Evolutionary conservation across 2,113 vertebrate genomes (phyloP), one percentile per base, ranked within the genome.

Genomic region (Apus apus): DNA sequence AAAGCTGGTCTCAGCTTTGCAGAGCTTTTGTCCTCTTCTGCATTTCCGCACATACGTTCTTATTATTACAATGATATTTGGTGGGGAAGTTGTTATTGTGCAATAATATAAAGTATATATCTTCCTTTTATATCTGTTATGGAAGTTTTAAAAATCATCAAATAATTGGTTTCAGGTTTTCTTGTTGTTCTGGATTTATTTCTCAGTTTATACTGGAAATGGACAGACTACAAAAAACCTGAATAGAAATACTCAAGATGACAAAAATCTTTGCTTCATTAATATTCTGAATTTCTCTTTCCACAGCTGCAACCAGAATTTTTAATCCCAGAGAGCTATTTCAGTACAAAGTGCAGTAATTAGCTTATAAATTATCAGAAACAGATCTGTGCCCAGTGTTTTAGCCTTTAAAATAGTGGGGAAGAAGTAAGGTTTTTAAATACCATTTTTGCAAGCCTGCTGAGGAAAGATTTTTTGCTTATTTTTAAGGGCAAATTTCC

Each of bases 271-370:
- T 90, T 88, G 32, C 80, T 95, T 94, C 91, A 92, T 95, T 96
- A 94, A 89, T 94, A 96, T 97, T 96, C 94, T 89, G 80, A 64
- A 89, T 91, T 95, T 81, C 89, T 89, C 87, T 87, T 94, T 89
- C 80, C 87, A 91, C 95, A 96, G 93, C 96, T 95, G 96, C 93
- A 94, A 91, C 71, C 11, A 92, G 89, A 95, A 87, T 75, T 89
- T 95, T 93, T 94, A 94, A 94, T 94, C 91, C 64, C 89, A 81
- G 73, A 81, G 76, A 89, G 89, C 84, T 95, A 95, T 97, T 97
- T 94, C 86, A 72, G 86, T 91, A 96, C 83, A 81, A 96, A 97
- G 73, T 85, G 50, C 62, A 85, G 77, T 87, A 96, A 97, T 97
- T 97, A 95, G 76, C 77, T 91, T 80, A 91, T 85, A 97, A 94